Conservation (phyloP, 2,113 vertebrate genomes). For the Enhydra lutris region DNA sequence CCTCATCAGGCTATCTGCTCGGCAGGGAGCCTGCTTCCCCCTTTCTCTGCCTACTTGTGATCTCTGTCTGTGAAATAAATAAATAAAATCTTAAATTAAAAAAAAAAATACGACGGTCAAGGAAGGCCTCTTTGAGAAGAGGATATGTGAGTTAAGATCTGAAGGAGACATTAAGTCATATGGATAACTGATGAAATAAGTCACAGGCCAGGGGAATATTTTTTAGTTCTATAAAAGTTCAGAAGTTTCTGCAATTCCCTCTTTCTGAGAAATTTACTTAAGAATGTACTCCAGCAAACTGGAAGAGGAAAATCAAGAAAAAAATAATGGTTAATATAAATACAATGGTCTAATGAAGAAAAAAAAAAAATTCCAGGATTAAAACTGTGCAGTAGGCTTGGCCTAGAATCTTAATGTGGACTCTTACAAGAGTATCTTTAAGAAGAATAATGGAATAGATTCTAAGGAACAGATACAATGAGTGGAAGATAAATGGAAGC, state of each 20-base stretch:
- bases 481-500: neutral
- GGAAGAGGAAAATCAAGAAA: slow-evolving; percentile 17
- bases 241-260: neutral
- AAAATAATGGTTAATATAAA: neutral
- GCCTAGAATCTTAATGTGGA: neutral
- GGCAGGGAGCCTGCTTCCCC: no score
- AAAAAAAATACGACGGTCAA: neutral
- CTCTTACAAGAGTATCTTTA: neutral
- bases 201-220: neutral
- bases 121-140: neutral
- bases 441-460: neutral
- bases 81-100: no score
- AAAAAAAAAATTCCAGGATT: neutral
- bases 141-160: neutral
- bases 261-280: slow-evolving; percentile 11
- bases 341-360: neutral
- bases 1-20: no score
- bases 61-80: no score
- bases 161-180: neutral
- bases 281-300: neutral
- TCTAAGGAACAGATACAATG: neutral
- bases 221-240: neutral
- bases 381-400: neutral
- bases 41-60: no score
- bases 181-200: neutral